Base-by-base conservation (phyloP, 2,888 invertebrate species). In the Campoplex capitator region DNA sequence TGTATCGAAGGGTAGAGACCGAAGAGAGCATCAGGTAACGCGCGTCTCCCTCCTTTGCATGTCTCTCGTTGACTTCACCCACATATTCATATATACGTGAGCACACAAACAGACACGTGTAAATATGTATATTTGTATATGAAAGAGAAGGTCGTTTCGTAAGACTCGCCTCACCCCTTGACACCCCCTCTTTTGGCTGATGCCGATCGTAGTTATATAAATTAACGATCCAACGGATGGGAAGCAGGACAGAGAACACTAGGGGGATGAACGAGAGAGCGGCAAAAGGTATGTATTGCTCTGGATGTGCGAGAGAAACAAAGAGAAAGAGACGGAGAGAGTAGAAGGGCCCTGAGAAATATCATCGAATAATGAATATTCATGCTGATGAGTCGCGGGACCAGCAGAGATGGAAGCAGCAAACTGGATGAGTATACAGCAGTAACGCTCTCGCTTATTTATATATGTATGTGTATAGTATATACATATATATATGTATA, bases 291-390 rank as follows among this genome's bases (percentile, higher is more conserved):
- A 58, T 35, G 82, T 75, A 70, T 68, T 45, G 75, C 56, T 16
- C 54, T 13, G 65, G 42, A 70, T 51, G 83, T 78, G 58, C 54
- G 68, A 81, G 81, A 18, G 81, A 77, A 71, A 56, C 58, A 80
- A 67, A 70, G 70, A 78, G 56, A 62, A 76, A 80, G 65, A 70
- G 83, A 86, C 76, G 38, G 38, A 73, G 81, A 79, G 82, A 62
- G 82, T 83, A 74, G 87, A 88, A 87, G 89, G 88, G 88, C 86
- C 89, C 83, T 81, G 93, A 93, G 94, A 94, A 94, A 94, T 93
- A 94, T 94, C 94, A 94, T 94, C 94, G 93, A 94, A 93, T 93
- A 92, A 94, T 94, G 94, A 94, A 94, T 94, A 94, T 94, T 94
- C 94, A 94, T 94, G 93, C 91, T 92, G 93, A 94, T 93, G 93